Conservation (phyloP, 2,888 invertebrate species). For the Limnephilus rhombicus region DNA sequence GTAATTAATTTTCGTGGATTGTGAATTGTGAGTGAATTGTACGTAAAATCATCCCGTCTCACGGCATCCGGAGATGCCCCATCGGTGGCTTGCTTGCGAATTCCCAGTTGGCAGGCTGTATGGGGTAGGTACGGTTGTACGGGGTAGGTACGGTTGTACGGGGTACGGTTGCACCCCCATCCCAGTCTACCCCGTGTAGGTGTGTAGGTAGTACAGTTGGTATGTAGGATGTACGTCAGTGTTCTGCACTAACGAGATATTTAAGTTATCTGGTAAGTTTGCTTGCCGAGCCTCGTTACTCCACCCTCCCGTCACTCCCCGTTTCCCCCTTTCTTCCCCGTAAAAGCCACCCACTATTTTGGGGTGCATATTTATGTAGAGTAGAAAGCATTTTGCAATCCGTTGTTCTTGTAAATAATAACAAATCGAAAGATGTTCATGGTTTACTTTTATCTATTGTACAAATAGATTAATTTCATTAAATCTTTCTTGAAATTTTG, state of each 20-base stretch:
- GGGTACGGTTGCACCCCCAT: slow-evolving; percentile 13
- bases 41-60: background rate
- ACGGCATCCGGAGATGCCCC: too few relatives aligned
- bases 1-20: background rate
- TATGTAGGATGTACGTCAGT: slow-evolving; percentile 53
- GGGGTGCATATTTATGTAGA: slow-evolving; percentile 33
- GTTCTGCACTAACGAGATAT: slow-evolving; percentile 66
- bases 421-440: background rate
- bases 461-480: too few relatives aligned
- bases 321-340: slow-evolving; percentile 26
- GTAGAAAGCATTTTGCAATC: background rate
- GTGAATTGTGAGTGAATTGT: background rate
- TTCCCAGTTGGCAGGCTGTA: background rate
- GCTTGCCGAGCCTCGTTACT: slow-evolving; percentile 65
- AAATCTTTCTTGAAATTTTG: background rate
- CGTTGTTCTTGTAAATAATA: background rate
- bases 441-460: background rate
- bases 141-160: background rate
- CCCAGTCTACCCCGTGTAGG: slow-evolving; percentile 35
- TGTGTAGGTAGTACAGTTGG: slow-evolving; percentile 16
- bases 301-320: slow-evolving; percentile 35
- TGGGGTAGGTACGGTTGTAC: background rate
- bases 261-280: slow-evolving; percentile 66
- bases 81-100: background rate
- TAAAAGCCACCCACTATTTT: slow-evolving; percentile 19